Percentiles rank a stretch among this genome's conserved stretches.
Evolutionary conservation across 2,888 invertebrate species (phyloP).

Genomic region (Nebria salina): DNA sequence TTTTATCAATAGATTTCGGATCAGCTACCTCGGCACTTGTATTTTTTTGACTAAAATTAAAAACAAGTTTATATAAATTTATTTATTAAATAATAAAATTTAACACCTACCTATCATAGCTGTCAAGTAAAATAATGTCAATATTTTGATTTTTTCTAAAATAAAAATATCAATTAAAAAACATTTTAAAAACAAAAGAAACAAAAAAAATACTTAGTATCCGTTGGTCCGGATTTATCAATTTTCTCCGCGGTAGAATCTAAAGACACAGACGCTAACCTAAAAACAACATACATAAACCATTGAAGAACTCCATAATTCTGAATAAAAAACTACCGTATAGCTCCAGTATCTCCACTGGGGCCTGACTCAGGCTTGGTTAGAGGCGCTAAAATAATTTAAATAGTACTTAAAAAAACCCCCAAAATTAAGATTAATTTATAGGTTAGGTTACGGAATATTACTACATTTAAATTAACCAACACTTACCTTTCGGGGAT

Average conservation of each 20-base stretch:
- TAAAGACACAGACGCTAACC: neutral
- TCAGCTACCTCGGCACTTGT: neutral
- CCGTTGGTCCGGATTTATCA: neutral
- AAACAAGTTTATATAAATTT: neutral
- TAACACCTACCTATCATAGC: constrained; percentile 6
- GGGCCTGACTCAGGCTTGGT: neutral
- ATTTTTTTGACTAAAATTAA: neutral
- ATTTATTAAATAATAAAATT: neutral
- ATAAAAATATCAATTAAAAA: neutral
- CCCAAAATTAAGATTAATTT: neutral
- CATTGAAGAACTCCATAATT: neutral
- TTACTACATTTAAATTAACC: neutral
- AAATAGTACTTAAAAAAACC: neutral
- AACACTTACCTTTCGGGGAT: neutral
- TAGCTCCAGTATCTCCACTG: neutral
- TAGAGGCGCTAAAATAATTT: neutral
- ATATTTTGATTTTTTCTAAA: neutral
- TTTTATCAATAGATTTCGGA: neutral
- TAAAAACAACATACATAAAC: neutral
- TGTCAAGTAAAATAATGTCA: neutral
- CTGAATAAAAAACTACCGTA: neutral
- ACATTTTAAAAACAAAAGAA: neutral
- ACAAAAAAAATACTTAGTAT: neutral
- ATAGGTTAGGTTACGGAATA: neutral
- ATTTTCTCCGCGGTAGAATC: neutral